Percentiles rank a stretch among this genome's conserved stretches.
phyloP scores from a whole-genome alignment of 1,140 invertebrate genomes.

The Lepidotrigona ventralis region DNA sequence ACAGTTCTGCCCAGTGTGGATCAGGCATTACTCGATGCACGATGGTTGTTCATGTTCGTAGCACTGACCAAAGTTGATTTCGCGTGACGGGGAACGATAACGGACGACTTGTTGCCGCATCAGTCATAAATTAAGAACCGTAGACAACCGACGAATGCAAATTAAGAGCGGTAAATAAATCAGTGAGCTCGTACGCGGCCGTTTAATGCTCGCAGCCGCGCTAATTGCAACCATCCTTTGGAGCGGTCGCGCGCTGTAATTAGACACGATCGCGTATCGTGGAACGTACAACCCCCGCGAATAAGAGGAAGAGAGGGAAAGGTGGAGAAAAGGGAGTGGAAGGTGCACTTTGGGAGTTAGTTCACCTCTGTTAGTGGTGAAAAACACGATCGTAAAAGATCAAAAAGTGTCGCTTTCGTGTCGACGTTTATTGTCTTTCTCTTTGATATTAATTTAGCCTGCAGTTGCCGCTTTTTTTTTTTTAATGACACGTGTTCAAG shows the following conservation, averaged over 20 bases:
- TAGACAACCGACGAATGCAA: conserved; percentile 13
- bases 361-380: background rate
- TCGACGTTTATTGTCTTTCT: background rate
- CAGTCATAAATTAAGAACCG: background rate
- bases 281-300: background rate
- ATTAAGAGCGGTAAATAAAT: conserved; percentile 41
- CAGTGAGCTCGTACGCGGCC: background rate
- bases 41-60: background rate
- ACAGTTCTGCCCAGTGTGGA: no score
- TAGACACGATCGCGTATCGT: conserved; percentile 16
- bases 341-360: background rate
- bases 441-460: background rate
- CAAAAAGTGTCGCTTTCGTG: background rate
- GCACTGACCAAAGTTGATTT: background rate
- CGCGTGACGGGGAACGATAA: background rate
- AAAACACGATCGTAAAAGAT: background rate
- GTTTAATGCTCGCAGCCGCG: conserved; percentile 21
- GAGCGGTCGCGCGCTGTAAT: conserved; percentile 11
- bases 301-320: background rate
- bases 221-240: conserved; percentile 37
- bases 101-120: background rate
- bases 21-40: no score
- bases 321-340: no score
- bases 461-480: background rate
- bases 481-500: background rate